Conservation (phyloP, 2,797 vertebrate genomes). For the Halcyon leucocephala region DNA sequence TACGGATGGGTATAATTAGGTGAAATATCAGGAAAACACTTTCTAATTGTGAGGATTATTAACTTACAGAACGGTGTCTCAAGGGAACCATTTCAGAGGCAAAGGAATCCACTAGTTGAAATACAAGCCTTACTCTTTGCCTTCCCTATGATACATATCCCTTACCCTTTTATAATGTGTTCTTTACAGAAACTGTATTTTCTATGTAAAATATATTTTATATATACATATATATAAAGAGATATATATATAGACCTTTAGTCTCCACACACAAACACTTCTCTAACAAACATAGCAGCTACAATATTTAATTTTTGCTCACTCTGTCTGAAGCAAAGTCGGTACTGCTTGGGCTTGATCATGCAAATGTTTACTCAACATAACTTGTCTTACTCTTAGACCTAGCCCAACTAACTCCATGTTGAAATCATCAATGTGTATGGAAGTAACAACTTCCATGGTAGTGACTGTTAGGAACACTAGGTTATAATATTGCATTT, state of each 20-base stretch:
- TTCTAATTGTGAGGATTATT: slow-evolving; percentile 23
- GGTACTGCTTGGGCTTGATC: not conserved
- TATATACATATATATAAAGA: rapidly evolving
- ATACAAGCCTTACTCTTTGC: not conserved
- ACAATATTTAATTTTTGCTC: not conserved
- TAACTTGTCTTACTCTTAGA: not conserved
- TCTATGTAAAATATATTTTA: not conserved
- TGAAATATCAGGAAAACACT: slow-evolving; percentile 60
- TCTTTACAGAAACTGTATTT: not conserved
- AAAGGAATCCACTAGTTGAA: slow-evolving; percentile 23
- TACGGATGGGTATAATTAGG: slow-evolving; percentile 28
- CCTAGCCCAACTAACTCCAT: not conserved
- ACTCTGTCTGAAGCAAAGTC: not conserved
- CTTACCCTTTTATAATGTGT: not conserved
- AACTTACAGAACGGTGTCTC: not conserved
- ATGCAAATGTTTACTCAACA: not conserved
- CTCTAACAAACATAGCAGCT: not conserved
- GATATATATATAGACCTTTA: not conserved
- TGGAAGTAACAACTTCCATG: not conserved
- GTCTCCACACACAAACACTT: rapidly evolving
- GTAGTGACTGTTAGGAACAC: not conserved
- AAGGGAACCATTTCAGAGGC: not conserved
- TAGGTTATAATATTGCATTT: not conserved
- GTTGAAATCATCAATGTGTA: not conserved
- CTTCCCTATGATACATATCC: not conserved